These are phyloP conservation scores for Luffia ferchaultella DNA, from an alignment of 2,888 invertebrate species.

Conservation along the genomic window DNA sequence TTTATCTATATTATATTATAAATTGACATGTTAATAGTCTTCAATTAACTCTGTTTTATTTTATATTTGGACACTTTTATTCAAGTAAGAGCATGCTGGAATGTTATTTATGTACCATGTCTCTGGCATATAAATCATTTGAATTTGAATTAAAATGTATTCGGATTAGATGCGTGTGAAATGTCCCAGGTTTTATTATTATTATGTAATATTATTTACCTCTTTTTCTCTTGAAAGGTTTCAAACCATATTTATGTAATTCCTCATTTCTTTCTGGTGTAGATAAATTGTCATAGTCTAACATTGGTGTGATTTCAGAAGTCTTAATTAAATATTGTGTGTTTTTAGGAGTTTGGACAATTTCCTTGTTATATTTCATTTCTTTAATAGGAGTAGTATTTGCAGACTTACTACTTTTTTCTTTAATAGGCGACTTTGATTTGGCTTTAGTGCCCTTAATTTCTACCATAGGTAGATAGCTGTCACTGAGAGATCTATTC, in stretches of 20 bases:
- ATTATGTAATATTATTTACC: too few species aligned
- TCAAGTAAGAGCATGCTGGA: too few species aligned
- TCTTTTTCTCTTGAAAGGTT: slow-evolving; percentile 71
- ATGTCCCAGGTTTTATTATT: too few species aligned
- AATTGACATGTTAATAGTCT: too few species aligned
- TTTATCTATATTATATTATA: too few species aligned
- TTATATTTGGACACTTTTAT: too few species aligned
- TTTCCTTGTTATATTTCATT: not conserved
- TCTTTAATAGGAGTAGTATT: not conserved
- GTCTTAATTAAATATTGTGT: slow-evolving; percentile 59
- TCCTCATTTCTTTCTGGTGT: slow-evolving; percentile 65
- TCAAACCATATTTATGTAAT: slow-evolving; percentile 71
- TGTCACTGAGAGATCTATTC: slow-evolving; percentile 16
- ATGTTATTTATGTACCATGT: too few species aligned
- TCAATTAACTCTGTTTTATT: too few species aligned
- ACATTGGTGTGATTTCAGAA: slow-evolving; percentile 63
- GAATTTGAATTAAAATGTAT: too few species aligned
- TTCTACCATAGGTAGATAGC: slow-evolving; percentile 23
- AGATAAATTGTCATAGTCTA: slow-evolving; percentile 63
- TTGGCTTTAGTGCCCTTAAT: slow-evolving; percentile 16
- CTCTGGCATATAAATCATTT: too few species aligned
- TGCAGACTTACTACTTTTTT: slow-evolving; percentile 1
- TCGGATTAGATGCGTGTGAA: too few species aligned
- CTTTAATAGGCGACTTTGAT: slow-evolving; percentile 13
- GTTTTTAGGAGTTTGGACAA: slow-evolving; percentile 39